Conservation (phyloP, 2,113 vertebrate genomes). For the Ctenodactylus gundi region DNA sequence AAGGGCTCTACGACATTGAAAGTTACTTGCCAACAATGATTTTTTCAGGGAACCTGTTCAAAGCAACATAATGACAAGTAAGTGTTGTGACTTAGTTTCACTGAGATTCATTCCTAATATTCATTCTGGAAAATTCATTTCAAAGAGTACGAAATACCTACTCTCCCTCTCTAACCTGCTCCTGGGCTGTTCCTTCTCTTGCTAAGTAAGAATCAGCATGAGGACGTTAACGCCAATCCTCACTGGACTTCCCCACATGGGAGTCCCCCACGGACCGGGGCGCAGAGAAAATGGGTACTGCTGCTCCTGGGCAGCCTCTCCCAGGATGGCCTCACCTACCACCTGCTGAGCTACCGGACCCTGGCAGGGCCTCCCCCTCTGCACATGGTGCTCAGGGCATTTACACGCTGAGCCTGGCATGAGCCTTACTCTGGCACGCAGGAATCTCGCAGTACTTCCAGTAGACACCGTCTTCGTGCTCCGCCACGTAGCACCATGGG, state of each 20-base stretch:
- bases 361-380: neutral
- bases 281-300: neutral
- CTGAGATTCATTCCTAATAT: neutral
- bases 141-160: neutral
- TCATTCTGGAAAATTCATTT: neutral
- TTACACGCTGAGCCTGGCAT: rapidly evolving
- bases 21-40: neutral
- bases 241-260: neutral
- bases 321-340: neutral
- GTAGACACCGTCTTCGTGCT: constrained; percentile 95
- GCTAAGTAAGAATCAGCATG: neutral
- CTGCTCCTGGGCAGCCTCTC: neutral
- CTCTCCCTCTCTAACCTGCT: neutral
- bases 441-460: constrained; percentile 98
- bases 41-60: neutral
- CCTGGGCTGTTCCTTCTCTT: neutral
- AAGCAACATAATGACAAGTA: neutral
- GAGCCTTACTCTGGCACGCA: constrained; percentile 92
- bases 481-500: constrained; percentile 97
- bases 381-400: neutral
- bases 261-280: neutral
- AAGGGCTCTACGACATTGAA: neutral
- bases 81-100: neutral
- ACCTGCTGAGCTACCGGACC: neutral
- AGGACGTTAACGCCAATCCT: neutral